These are phyloP conservation scores for Ennomos quercinarius DNA, from an alignment of 2,888 invertebrate genomes.

Conservation along the genomic window DNA sequence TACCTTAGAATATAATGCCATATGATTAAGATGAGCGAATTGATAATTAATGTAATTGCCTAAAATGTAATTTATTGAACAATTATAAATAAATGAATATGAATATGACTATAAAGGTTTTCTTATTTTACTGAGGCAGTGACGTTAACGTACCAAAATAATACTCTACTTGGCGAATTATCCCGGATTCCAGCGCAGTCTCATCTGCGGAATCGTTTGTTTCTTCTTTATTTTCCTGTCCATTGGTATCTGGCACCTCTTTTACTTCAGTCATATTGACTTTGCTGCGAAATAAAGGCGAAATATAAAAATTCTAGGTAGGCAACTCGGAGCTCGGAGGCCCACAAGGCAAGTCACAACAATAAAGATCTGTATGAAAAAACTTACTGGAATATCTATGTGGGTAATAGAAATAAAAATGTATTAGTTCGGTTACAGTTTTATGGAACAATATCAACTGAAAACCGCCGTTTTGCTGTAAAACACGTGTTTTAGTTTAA, in stretches of 20 bases:
- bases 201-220: constrained; percentile 51
- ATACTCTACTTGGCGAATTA: constrained; percentile 89
- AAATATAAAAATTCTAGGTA: constrained; percentile 1
- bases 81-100: too few species aligned
- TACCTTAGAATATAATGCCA: too few species aligned
- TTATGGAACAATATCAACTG: not conserved
- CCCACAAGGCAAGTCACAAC: not conserved
- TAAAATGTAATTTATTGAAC: too few species aligned
- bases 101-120: too few species aligned
- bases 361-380: not conserved
- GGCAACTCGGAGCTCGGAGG: not conserved
- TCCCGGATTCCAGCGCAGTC: constrained; percentile 83
- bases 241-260: constrained; percentile 65
- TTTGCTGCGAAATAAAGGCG: constrained; percentile 39
- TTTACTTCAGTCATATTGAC: constrained; percentile 71
- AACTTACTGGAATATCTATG: not conserved
- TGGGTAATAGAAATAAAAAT: not conserved
- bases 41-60: too few species aligned
- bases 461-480: constrained; percentile 1
- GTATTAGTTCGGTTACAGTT: not conserved
- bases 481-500: constrained; percentile 21
- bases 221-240: constrained; percentile 57
- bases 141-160: constrained; percentile 77
- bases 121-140: not conserved
- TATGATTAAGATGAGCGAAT: too few species aligned